Conservation (phyloP, 2,888 invertebrate genomes). For the Chymomyza caudatula region DNA sequence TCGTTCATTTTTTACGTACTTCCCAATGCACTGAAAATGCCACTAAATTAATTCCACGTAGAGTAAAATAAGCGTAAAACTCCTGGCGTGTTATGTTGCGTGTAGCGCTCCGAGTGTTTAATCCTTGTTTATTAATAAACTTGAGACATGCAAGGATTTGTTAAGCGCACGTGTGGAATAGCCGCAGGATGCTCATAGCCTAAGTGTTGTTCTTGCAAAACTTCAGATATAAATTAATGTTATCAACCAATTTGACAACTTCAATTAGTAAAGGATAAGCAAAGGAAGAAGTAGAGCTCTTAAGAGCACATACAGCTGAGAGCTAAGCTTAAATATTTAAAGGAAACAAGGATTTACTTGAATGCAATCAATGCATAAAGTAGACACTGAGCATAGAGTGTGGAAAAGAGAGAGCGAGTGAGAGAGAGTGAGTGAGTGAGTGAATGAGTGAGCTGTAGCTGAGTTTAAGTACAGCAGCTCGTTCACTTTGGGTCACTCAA, state of each 20-base stretch:
- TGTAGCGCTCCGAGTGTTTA: constrained; percentile 29
- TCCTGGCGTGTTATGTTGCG: constrained; percentile 9
- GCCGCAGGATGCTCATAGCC: constrained; percentile 14
- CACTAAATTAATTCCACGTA: neutral
- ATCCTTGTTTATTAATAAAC: constrained; percentile 61
- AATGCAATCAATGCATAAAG: constrained; percentile 39
- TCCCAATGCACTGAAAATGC: neutral
- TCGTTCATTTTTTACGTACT: too few relatives aligned
- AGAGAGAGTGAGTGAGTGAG: constrained; percentile 16
- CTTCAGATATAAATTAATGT: neutral
- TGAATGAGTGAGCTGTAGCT: constrained; percentile 23
- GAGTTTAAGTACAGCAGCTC: constrained; percentile 41
- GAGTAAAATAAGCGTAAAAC: neutral
- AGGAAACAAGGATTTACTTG: constrained; percentile 32
- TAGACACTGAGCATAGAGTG: neutral
- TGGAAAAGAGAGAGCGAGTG: constrained; percentile 1
- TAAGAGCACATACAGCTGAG: too few relatives aligned
- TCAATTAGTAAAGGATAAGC: neutral
- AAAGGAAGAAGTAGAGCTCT: neutral
- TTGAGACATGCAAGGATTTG: constrained; percentile 58
- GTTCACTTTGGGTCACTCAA: constrained; percentile 53
- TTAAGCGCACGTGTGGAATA: constrained; percentile 16
- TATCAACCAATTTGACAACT: neutral
- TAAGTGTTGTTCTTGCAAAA: neutral
- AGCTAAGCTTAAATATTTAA: constrained; percentile 37